Conservation (phyloP, 2,113 vertebrate genomes). For the Megaceryle maxima region DNA sequence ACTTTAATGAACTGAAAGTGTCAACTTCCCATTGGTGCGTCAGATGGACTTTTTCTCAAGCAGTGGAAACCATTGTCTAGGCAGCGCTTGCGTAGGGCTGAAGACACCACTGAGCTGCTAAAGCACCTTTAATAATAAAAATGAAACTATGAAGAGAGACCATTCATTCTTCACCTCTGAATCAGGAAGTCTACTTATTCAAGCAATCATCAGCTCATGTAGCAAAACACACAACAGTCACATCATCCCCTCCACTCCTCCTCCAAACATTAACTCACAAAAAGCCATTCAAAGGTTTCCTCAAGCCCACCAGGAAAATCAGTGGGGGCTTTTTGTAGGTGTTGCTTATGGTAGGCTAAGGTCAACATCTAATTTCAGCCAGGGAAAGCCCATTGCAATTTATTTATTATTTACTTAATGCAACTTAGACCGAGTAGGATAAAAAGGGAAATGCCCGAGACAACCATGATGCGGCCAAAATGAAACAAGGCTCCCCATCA, state of each 20-base stretch:
- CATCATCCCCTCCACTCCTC: neutral
- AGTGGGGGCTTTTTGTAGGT: conserved; percentile 11
- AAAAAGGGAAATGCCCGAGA: neutral
- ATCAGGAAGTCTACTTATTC: conserved; percentile 61
- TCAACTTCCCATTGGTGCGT: conserved; percentile 37
- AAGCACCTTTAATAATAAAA: conserved; percentile 40
- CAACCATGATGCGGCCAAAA: neutral
- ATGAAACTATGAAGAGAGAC: conserved; percentile 37
- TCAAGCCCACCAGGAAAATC: conserved; percentile 49
- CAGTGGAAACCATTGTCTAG: conserved; percentile 43
- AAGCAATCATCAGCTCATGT: neutral
- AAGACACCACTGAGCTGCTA: neutral
- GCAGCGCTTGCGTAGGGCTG: conserved; percentile 23
- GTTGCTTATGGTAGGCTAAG: neutral
- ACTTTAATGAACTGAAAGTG: conserved; percentile 57
- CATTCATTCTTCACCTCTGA: conserved; percentile 49
- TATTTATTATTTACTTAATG: conserved; percentile 34
- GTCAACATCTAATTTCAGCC: conserved; percentile 35
- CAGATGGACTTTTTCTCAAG: conserved; percentile 62
- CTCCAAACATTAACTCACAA: conserved; percentile 9
- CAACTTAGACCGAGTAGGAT: neutral
- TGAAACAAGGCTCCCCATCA: neutral
- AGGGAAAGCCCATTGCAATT: conserved; percentile 38
- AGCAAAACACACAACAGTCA: neutral
- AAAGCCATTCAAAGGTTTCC: neutral